Conservation (phyloP, 2,888 invertebrate species). For the Branchellion lobata region DNA sequence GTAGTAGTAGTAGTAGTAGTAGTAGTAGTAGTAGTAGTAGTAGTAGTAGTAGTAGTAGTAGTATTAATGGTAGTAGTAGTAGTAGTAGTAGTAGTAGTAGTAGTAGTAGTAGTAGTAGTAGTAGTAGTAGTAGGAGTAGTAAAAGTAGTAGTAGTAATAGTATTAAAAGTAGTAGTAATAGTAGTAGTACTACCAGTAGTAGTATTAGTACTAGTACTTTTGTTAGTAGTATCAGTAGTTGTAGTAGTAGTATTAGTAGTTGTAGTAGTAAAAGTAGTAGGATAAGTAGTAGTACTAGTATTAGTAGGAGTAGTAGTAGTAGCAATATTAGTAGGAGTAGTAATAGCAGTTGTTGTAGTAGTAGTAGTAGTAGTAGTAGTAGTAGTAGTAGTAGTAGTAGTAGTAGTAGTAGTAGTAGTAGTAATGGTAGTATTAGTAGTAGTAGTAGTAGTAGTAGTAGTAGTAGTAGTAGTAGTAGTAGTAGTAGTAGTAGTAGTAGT, state of each 20-base stretch:
- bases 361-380: not conserved
- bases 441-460: slow-evolving; percentile 26
- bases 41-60: not conserved
- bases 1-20: not conserved
- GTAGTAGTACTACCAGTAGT: not conserved
- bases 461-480: slow-evolving; percentile 19
- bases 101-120: not conserved
- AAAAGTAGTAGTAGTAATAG: not conserved
- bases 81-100: not conserved
- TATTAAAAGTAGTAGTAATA: not conserved
- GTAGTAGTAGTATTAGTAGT: not conserved
- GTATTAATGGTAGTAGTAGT: not conserved
- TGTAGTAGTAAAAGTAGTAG: too few species aligned
- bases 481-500: slow-evolving; percentile 40
- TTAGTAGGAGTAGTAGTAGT: too few species aligned
- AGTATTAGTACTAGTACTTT: not conserved
- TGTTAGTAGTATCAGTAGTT: not conserved
- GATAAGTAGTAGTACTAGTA: too few species aligned
- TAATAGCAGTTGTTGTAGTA: too few species aligned
- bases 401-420: too few species aligned
- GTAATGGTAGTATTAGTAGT: slow-evolving; percentile 7
- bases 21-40: not conserved
- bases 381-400: too few species aligned
- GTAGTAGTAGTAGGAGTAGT: not conserved
- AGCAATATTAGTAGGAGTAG: too few species aligned